Evolutionary conservation across 2,888 invertebrate genomes (phyloP).

Genomic region (Cremastobaeus sp.): DNA sequence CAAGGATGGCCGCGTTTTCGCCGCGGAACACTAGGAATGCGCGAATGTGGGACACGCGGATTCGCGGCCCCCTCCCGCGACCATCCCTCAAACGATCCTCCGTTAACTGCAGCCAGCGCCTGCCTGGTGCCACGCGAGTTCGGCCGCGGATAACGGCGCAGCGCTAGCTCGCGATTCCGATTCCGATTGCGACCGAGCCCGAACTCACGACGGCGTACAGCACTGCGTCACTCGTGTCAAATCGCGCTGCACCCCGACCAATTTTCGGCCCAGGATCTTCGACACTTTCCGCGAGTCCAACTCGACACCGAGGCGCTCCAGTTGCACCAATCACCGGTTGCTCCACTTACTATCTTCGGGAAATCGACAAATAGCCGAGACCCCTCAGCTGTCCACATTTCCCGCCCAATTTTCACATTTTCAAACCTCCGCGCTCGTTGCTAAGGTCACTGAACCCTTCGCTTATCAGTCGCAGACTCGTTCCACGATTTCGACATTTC

Average conservation of each 20-base stretch:
- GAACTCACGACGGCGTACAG: not conserved
- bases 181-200: not conserved
- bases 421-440: too few species aligned
- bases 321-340: too few species aligned
- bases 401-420: too few species aligned
- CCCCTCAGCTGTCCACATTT: too few species aligned
- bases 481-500: too few species aligned
- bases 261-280: too few species aligned
- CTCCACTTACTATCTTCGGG: too few species aligned
- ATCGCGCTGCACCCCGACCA: constrained; percentile 22
- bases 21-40: constrained; percentile 64
- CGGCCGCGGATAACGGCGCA: constrained; percentile 65
- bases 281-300: too few species aligned
- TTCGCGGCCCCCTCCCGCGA: constrained; percentile 57
- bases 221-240: constrained; percentile 21
- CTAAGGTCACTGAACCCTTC: too few species aligned
- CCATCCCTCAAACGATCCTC: constrained; percentile 64
- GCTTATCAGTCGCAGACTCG: too few species aligned
- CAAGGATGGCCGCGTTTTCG: constrained; percentile 22
- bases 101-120: constrained; percentile 67
- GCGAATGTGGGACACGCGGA: constrained; percentile 76
- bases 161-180: not conserved
- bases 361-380: too few species aligned
- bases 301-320: too few species aligned
- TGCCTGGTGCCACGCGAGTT: constrained; percentile 55